A percentile compares a stretch with the other conserved stretches of the same genome.
phyloP scores from a whole-genome alignment of 1,140 invertebrate species.

The Gryon sp. region DNA sequence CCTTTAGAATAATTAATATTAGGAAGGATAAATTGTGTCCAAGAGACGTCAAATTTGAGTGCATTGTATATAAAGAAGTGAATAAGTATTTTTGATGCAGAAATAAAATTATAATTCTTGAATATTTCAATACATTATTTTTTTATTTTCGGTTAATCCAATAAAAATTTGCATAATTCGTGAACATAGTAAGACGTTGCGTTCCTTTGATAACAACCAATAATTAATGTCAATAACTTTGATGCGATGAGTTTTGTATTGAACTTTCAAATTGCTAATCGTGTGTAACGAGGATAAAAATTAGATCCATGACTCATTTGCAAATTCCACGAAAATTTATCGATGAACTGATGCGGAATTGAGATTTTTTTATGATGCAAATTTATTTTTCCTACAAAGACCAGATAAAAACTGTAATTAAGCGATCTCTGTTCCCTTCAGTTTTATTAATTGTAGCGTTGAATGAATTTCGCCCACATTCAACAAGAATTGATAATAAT shows the following conservation, averaged over 20 bases:
- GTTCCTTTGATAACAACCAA: conserved; percentile 44
- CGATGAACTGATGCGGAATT: conserved; percentile 17
- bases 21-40: too few species aligned
- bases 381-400: conserved; percentile 5
- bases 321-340: conserved; percentile 29
- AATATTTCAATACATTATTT: neutral
- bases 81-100: too few species aligned
- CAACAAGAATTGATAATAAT: conserved; percentile 21
- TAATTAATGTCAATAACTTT: conserved; percentile 64
- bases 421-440: conserved; percentile 5
- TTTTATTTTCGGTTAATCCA: conserved; percentile 1
- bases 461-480: conserved; percentile 18
- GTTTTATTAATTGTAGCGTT: conserved; percentile 23
- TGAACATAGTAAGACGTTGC: conserved; percentile 20
- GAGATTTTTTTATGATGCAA: conserved; percentile 31
- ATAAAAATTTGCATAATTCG: conserved; percentile 47
- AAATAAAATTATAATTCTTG: neutral
- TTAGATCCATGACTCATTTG: conserved; percentile 23
- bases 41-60: too few species aligned
- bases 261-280: conserved; percentile 54
- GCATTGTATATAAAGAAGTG: too few species aligned
- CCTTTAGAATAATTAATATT: too few species aligned
- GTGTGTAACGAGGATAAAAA: conserved; percentile 26
- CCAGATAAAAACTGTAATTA: conserved; percentile 13
- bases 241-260: conserved; percentile 52